phyloP scores from a whole-genome alignment of 2,113 vertebrate species.

The Myrmecobius fasciatus region DNA sequence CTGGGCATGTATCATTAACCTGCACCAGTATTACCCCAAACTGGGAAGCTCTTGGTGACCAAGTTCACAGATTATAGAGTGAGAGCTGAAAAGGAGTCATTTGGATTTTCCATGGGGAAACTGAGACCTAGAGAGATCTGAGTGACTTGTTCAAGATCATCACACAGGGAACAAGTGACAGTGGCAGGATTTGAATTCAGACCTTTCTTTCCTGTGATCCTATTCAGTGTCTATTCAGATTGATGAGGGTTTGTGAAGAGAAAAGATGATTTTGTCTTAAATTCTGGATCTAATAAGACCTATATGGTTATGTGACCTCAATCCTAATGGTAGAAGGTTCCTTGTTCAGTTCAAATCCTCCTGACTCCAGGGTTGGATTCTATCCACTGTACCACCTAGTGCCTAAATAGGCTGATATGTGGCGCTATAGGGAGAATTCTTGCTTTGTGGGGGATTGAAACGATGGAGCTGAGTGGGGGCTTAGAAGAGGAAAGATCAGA shows the following conservation, averaged over 20 bases:
- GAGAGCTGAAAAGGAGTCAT: too few species aligned
- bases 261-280: background rate
- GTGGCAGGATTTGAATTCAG: background rate
- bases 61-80: background rate
- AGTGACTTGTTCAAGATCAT: background rate
- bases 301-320: background rate
- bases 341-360: background rate
- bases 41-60: background rate
- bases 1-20: background rate
- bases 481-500: background rate
- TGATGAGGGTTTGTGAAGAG: background rate
- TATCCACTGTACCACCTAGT: background rate
- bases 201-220: background rate
- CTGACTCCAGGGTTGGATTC: background rate
- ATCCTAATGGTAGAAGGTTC: background rate
- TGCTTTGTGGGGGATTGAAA: background rate
- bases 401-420: background rate
- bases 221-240: background rate
- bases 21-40: background rate
- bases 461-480: too few species aligned
- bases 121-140: background rate
- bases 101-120: background rate
- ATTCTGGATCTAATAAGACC: too few species aligned
- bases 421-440: background rate
- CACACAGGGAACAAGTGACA: background rate